phyloP scores from a whole-genome alignment of 2,888 invertebrate species.

The Slavum lentiscoides region DNA sequence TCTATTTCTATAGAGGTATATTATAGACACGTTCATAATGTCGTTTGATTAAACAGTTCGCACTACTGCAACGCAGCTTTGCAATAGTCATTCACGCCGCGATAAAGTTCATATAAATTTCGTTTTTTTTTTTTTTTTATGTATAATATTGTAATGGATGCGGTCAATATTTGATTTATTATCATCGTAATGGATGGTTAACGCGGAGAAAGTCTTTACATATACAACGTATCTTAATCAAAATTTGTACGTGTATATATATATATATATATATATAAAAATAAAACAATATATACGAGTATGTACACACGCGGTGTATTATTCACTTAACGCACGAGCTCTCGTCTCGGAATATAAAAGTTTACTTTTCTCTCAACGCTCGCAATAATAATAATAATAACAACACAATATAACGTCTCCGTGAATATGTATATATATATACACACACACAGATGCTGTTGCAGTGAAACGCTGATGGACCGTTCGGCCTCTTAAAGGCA shows the following conservation, averaged over 20 bases:
- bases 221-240: conserved; percentile 27
- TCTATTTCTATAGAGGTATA: too few species aligned
- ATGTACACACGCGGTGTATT: not conserved
- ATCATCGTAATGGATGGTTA: not conserved
- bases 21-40: not conserved
- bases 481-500: conserved; percentile 9
- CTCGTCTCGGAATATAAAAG: conserved; percentile 6
- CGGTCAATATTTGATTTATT: conserved; percentile 44
- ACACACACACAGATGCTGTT: too few species aligned
- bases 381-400: not conserved
- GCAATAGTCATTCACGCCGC: not conserved
- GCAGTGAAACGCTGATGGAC: conserved; percentile 26
- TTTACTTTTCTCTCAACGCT: conserved; percentile 27
- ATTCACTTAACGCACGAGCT: conserved; percentile 11
- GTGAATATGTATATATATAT: too few species aligned
- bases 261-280: not conserved
- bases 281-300: conserved; percentile 12
- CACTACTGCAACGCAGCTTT: not conserved
- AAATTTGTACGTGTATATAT: conserved; percentile 14
- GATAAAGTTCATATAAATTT: not conserved
- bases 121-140: not conserved
- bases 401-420: not conserved
- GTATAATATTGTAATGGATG: not conserved
- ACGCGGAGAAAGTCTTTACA: conserved; percentile 39
- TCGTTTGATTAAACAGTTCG: not conserved